Conservation (phyloP, 2,797 vertebrate genomes). For the Perodicticus potto region DNA sequence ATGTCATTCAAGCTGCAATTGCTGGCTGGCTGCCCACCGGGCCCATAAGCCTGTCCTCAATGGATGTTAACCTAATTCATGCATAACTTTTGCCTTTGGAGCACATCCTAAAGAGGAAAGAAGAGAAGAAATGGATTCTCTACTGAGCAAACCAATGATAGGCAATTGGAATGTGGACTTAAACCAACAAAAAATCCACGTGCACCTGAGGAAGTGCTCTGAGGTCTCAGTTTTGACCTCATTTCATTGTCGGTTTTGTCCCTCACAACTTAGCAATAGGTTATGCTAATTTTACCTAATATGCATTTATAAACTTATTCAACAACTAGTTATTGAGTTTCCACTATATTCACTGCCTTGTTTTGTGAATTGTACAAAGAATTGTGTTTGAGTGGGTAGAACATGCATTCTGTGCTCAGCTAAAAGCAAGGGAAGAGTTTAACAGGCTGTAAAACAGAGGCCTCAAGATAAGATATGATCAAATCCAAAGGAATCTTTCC, state of each 20-base stretch:
- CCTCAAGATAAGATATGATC: not conserved
- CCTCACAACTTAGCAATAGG: not conserved
- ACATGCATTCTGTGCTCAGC: not conserved
- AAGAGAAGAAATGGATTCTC: not conserved
- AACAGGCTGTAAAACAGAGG: not conserved
- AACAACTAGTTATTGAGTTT: conserved; percentile 7
- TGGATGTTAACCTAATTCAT: not conserved
- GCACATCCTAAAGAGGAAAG: not conserved
- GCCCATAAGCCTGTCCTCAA: conserved; percentile 43
- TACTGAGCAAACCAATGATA: not conserved
- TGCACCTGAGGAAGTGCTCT: not conserved
- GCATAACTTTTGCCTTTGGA: conserved; percentile 29
- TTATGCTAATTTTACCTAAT: conserved; percentile 29
- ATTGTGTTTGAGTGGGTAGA: not conserved
- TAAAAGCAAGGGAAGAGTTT: not conserved
- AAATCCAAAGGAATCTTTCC: not conserved
- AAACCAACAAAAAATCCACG: not conserved
- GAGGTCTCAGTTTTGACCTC: not conserved
- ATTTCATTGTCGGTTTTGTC: not conserved
- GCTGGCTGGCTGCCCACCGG: conserved; percentile 70
- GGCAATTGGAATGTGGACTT: not conserved
- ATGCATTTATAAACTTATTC: conserved; percentile 28
- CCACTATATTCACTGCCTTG: not conserved
- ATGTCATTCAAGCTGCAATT: conserved; percentile 73
- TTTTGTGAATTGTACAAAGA: not conserved